Evolutionary conservation across 2,113 vertebrate genomes (phyloP).

Genomic region (Psittacara wagleri): DNA sequence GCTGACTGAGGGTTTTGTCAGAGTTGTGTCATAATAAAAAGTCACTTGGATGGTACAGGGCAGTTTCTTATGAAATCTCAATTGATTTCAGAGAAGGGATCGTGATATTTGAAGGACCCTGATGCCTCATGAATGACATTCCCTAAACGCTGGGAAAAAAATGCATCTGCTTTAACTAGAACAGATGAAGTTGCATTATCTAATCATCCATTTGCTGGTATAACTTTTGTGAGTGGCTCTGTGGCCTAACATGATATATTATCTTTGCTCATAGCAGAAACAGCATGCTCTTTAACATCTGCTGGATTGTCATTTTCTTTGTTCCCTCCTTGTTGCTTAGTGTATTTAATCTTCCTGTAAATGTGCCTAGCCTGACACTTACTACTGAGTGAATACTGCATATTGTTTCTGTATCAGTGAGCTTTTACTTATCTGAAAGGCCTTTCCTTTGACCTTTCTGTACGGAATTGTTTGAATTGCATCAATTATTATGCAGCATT

Average conservation of each 20-base stretch:
- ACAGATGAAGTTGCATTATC: background rate
- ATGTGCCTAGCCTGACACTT: background rate
- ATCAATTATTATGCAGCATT: background rate
- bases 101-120: background rate
- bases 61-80: background rate
- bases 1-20: background rate
- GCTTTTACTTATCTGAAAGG: background rate
- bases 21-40: background rate
- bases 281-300: background rate
- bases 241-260: background rate
- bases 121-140: background rate
- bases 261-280: background rate
- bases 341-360: background rate
- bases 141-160: background rate
- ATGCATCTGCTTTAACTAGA: background rate
- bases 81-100: background rate
- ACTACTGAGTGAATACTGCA: background rate
- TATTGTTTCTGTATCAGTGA: constrained; percentile 9
- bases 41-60: background rate
- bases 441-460: constrained; percentile 14
- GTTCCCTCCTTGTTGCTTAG: background rate
- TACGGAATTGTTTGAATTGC: background rate
- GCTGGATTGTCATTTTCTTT: background rate
- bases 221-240: background rate
- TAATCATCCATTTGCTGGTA: background rate